Conservation (phyloP, 2,113 vertebrate species). For the Hypanus sabinus region DNA sequence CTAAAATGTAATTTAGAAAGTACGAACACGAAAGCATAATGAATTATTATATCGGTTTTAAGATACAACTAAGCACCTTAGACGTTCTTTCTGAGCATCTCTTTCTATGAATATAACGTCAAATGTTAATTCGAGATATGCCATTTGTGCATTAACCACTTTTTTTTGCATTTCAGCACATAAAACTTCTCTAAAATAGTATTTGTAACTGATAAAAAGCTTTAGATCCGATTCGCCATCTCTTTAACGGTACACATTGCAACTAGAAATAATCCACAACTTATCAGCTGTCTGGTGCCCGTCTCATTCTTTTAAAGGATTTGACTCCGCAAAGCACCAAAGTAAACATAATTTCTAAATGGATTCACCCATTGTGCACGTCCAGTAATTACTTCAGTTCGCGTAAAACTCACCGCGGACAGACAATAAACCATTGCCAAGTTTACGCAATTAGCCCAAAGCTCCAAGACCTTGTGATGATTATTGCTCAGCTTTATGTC, state of each 20-base stretch:
- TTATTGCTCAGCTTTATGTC: background rate
- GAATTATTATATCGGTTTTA: background rate
- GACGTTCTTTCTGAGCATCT: background rate
- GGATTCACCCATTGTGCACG: slow-evolving; percentile 16
- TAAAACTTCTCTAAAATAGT: background rate
- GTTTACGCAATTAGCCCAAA: background rate
- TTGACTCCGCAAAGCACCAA: slow-evolving; percentile 8
- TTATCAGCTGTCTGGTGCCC: slow-evolving; percentile 15
- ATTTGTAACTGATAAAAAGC: background rate
- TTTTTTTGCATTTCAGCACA: background rate
- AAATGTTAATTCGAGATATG: background rate
- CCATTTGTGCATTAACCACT: background rate
- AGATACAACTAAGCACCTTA: background rate
- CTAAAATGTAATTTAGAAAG: background rate
- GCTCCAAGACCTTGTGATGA: background rate
- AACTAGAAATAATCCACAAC: background rate
- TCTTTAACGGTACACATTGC: background rate
- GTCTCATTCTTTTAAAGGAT: slow-evolving; percentile 7
- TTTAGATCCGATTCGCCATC: background rate
- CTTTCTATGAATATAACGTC: background rate
- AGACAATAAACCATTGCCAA: slow-evolving; percentile 8
- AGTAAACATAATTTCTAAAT: slow-evolving; percentile 32
- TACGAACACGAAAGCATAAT: background rate
- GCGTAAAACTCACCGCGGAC: background rate
- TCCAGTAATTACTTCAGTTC: slow-evolving; percentile 1